Conservation (phyloP, 1,140 invertebrate species). For the Diabrotica virgifera region DNA sequence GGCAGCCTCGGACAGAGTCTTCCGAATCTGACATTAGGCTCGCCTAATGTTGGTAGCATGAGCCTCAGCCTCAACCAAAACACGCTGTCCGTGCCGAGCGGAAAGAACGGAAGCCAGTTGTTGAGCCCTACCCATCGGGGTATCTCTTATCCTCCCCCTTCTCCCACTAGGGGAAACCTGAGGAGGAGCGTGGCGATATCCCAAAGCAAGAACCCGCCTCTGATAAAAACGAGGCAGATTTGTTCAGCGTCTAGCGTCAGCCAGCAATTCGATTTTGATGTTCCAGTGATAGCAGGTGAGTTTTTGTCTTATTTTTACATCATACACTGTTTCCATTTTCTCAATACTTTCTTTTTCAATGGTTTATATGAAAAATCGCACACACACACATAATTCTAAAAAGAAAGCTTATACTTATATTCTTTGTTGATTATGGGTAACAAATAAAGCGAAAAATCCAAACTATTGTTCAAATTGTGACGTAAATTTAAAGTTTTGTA, state of each 20-base stretch:
- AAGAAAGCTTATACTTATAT: too few species aligned
- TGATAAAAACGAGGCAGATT: constrained; percentile 63
- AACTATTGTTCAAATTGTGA: too few species aligned
- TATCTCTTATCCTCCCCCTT: constrained; percentile 74
- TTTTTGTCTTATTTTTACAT: constrained; percentile 1
- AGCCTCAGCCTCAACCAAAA: constrained; percentile 53
- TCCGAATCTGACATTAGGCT: constrained; percentile 64
- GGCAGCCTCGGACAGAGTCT: constrained; percentile 67
- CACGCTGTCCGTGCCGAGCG: constrained; percentile 53
- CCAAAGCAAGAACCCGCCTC: constrained; percentile 69
- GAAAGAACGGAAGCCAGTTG: constrained; percentile 51
- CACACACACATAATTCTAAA: too few species aligned
- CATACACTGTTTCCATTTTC: too few species aligned
- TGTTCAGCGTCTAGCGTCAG: constrained; percentile 40
- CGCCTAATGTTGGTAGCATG: constrained; percentile 51
- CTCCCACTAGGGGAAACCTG: constrained; percentile 66
- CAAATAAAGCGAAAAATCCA: too few species aligned
- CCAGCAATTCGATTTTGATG: constrained; percentile 49
- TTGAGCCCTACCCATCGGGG: constrained; percentile 59
- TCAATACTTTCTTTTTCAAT: too few species aligned
- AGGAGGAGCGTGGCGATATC: constrained; percentile 66
- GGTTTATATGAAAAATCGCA: too few species aligned
- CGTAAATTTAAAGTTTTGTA: too few species aligned
- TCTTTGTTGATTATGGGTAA: too few species aligned
- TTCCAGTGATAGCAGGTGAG: constrained; percentile 49